Base-by-base conservation (phyloP, 2,797 vertebrate genomes). In the Siniperca obscura region DNA sequence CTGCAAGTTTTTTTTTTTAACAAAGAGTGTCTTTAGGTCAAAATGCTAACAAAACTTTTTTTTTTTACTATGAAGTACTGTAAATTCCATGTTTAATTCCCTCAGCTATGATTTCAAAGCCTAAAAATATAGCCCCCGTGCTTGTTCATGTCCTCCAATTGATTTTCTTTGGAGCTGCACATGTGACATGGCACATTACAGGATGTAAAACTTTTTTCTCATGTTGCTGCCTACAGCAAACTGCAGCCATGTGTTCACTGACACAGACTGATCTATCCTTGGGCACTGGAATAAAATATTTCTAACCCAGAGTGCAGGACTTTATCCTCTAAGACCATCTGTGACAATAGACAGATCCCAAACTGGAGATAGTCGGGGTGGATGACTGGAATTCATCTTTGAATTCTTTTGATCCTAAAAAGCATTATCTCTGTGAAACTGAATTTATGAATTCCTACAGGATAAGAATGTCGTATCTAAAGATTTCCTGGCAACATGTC, bases 101-200 rank as follows among this genome's bases (percentile, higher is more conserved):
- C 60, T 52, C 3, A 59, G 62, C 67, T 44, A 19, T 46, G 66
- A 70, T 34, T 65, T 75, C 7, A 16, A 64, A 56, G 22, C 46
- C 42, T 77, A 36, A 53, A 86, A 83, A 75, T 82, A 60, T 14
- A 60, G 52, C 55, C 64, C 25, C 30, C 0, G 13, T 80, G 38
- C 68, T 55, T 68, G 50, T 59, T 78, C n/a, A 62, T 88, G 76
- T 74, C 34, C 21, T 64, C 64, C 65, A 79, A 76, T 80, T 74
- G 78, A 88, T 87, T 91, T 62, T 81, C 40, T 59, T 84, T 74
- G 78, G 89, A 64, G 76, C 78, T 56, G 68, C 61, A 80, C 75
- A 86, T 84, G 84, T 80, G 84, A 81, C 82, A 85, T 69, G 87
- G 81, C 76, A 84, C 75, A 92, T 89, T 82, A 86, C 78, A 71